phyloP scores from a whole-genome alignment of 2,113 vertebrate genomes.

The Cephalopterus ornatus region DNA sequence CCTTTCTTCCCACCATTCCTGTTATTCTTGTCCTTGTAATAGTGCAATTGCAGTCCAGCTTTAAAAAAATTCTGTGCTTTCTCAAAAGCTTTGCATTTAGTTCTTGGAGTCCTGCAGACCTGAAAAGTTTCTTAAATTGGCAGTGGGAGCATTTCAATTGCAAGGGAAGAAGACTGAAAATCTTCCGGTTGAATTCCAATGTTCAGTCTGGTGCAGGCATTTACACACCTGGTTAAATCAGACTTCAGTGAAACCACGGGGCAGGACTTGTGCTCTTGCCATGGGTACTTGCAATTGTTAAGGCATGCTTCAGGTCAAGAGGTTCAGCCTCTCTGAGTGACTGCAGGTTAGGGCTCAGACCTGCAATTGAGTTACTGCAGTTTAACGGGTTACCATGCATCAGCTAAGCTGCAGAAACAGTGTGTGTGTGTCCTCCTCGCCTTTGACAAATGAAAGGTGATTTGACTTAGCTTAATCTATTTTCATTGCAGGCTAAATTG shows the following conservation, averaged over 20 bases:
- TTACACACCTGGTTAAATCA: background rate
- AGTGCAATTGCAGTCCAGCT: background rate
- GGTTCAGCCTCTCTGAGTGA: background rate
- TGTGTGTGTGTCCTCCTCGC: constrained; percentile 4
- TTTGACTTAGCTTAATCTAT: constrained; percentile 65
- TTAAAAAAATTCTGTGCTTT: background rate
- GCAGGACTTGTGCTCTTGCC: background rate
- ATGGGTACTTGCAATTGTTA: background rate
- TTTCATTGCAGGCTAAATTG: constrained; percentile 63
- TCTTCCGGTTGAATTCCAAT: background rate
- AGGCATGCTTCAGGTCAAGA: background rate
- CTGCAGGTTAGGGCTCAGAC: constrained; percentile 29
- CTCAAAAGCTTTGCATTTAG: background rate
- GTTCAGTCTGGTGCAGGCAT: background rate
- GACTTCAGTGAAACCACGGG: background rate
- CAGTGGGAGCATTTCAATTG: background rate
- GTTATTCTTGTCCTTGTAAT: background rate
- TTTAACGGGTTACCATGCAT: constrained; percentile 23
- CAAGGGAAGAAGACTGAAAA: background rate
- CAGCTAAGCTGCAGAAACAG: constrained; percentile 30
- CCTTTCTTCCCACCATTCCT: background rate
- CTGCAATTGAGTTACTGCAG: constrained; percentile 52
- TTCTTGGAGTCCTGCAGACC: background rate
- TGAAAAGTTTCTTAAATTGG: background rate
- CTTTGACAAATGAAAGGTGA: constrained; percentile 62